Conservation (phyloP, 2,888 invertebrate genomes). For the Acanthosepion pharaonis region DNA sequence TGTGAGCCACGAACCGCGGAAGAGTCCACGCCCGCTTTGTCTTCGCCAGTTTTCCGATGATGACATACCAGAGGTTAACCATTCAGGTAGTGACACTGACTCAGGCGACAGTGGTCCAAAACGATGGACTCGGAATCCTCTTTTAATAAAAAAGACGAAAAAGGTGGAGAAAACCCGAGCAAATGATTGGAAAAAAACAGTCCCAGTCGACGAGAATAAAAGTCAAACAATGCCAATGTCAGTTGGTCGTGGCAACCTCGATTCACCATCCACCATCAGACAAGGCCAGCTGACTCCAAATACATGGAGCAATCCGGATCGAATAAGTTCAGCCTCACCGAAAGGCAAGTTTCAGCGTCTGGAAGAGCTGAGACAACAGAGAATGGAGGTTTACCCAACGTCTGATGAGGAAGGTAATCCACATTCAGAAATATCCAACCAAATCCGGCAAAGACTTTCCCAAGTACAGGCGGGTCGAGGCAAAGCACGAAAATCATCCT, state of each 20-base stretch:
- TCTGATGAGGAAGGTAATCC: constrained; percentile 68
- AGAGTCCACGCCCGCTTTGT: constrained; percentile 48
- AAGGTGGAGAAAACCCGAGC: constrained; percentile 51
- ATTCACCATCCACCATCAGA: background rate
- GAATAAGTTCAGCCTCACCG: constrained; percentile 13
- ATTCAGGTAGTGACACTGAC: constrained; percentile 62
- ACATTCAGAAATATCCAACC: constrained; percentile 62
- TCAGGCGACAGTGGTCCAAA: constrained; percentile 60
- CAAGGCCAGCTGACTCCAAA: background rate
- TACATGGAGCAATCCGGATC: constrained; percentile 43
- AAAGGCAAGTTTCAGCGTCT: constrained; percentile 66
- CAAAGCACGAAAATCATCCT: background rate
- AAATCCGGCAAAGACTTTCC: constrained; percentile 41
- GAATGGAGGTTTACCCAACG: constrained; percentile 66
- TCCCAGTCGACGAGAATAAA: background rate
- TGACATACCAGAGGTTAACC: constrained; percentile 53
- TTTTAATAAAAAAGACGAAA: constrained; percentile 60
- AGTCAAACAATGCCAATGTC: constrained; percentile 44
- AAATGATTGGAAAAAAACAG: constrained; percentile 50
- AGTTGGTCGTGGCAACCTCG: background rate
- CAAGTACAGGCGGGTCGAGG: constrained; percentile 39
- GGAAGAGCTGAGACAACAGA: constrained; percentile 66
- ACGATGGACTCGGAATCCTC: constrained; percentile 67
- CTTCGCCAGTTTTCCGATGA: constrained; percentile 58
- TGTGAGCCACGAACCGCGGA: constrained; percentile 50